Evolutionary conservation across 1,140 invertebrate genomes (phyloP), one percentile per base, ranked within the genome.

Genomic region (Olivierus martensii): DNA sequence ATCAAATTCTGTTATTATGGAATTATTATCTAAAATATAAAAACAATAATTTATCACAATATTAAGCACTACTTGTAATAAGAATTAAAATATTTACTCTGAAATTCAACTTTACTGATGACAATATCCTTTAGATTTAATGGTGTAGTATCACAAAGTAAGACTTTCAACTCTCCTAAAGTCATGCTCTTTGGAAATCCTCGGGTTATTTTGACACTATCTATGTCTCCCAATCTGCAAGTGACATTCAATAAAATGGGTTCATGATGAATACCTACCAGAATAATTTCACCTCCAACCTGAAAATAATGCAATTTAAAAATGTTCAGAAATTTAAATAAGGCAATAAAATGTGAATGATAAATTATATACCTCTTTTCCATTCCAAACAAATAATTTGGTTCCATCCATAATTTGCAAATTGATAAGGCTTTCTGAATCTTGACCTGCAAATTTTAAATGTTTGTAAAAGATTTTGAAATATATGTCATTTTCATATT

Each of bases 331-430:
- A n/a, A n/a, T n/a, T n/a, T n/a, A n/a, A n/a, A n/a, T n/a, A n/a
- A n/a, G n/a, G n/a, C n/a, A n/a, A n/a, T n/a, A n/a, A n/a, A n/a
- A n/a, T n/a, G n/a, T n/a, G n/a, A n/a, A n/a, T n/a, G n/a, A n/a
- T n/a, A n/a, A n/a, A n/a, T n/a, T n/a, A n/a, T n/a, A n/a, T 49
- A 56, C 55, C 28, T 56, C 45, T 17, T 14, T 21, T 10, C 51
- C 55, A 56, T 52, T 46, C 50, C 55, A 56, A 19, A 52, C 41
- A 52, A 56, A 56, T 15, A 56, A 44, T 46, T 49, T 56, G 9
- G 51, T 49, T 38, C 55, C 55, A 19, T 52, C 51, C 18, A 49
- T 15, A 10, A 56, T 52, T 46, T 46, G 36, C 38, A 56, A 49
- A 44, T 56, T 50, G 48, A 48, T 56, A n/a, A 56, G 21, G 12